Base-by-base conservation (phyloP, 2,797 vertebrate species). In the Rhinella marina region DNA sequence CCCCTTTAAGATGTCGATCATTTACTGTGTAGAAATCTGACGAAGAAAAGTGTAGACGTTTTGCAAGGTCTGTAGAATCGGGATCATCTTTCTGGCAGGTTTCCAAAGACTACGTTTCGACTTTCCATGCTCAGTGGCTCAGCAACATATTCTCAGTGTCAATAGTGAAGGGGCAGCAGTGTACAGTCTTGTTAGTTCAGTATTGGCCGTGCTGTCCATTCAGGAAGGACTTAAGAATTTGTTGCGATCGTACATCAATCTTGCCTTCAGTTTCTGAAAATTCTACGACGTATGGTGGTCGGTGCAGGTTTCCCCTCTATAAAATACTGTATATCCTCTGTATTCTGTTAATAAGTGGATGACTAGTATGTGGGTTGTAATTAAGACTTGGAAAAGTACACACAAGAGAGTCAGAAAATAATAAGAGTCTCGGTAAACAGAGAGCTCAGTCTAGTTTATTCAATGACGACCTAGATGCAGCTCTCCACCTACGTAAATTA, bases 401-500 rank as follows among this genome's bases (percentile, higher is more conserved):
- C 19, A 25, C 14, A 41, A 64, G 62, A 68, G n/a, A 70, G 23
- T 62, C 62, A 48, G 11, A 25, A 64, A 41, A 79, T 50, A 84
- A 75, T 81, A 66, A 54, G 54, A 79, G 27, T 27, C 19, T 48
- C 11, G 7, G 48, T 84, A 57, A 62, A 72, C 75, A 80, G 29
- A 79, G 32, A 16, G 41, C 81, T 32, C 75, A n/a, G 61, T 29
- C 62, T 79, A 21, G 25, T 64, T 81, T 61, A 85, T 81, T 85
- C 66, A 81, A n/a, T 85, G 82, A 84, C 77, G 76, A 80, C 82
- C 77, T 80, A 79, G 82, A 64, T 85, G 87, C 76, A 48, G 68
- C 21, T 62, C 77, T 56, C 61, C 77, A 75, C 82, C 87, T 81
- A 83, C 76, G 77, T 85, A 85, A 59, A 68, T 85, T 73, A 59